Conservation (phyloP, 2,113 vertebrate species). For the Aldabrachelys gigantea region DNA sequence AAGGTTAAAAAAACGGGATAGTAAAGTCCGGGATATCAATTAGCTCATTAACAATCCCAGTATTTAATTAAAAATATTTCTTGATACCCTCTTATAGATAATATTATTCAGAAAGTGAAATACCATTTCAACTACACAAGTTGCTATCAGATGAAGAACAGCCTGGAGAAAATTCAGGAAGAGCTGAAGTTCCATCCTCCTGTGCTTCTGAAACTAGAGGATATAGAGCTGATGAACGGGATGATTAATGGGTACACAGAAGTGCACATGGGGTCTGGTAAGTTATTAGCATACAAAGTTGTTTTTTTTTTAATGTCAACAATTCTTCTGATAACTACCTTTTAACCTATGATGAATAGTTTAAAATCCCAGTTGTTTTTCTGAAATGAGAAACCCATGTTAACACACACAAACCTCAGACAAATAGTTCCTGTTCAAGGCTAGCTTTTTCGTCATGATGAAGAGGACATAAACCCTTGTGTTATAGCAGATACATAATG, state of each 20-base stretch:
- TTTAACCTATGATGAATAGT: fast-evolving
- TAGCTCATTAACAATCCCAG: not conserved
- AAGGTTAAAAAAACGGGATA: not conserved
- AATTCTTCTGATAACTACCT: not conserved
- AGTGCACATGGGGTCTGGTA: constrained; percentile 81
- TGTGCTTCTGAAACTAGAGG: constrained; percentile 83
- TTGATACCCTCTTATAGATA: constrained; percentile 77
- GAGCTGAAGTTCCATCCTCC: constrained; percentile 86
- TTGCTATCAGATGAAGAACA: constrained; percentile 74
- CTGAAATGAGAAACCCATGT: fast-evolving
- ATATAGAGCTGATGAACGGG: constrained; percentile 82
- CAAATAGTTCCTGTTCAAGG: not conserved
- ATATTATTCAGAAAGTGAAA: constrained; percentile 91
- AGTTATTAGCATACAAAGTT: constrained; percentile 30
- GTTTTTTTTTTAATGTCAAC: not conserved
- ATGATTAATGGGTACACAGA: constrained; percentile 80
- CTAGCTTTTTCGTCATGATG: fast-evolving
- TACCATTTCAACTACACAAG: constrained; percentile 84
- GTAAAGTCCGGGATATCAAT: fast-evolving
- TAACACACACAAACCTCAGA: fast-evolving
- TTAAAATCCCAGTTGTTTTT: not conserved
- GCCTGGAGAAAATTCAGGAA: constrained; percentile 85
- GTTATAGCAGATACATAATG: not conserved
- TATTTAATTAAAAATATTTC: not conserved
- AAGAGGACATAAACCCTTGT: not conserved